A percentile compares a stretch with the other conserved stretches of the same genome.
These are phyloP conservation scores for Campaea margaritaria DNA, from an alignment of 2,888 invertebrate species.

Conservation along the genomic window DNA sequence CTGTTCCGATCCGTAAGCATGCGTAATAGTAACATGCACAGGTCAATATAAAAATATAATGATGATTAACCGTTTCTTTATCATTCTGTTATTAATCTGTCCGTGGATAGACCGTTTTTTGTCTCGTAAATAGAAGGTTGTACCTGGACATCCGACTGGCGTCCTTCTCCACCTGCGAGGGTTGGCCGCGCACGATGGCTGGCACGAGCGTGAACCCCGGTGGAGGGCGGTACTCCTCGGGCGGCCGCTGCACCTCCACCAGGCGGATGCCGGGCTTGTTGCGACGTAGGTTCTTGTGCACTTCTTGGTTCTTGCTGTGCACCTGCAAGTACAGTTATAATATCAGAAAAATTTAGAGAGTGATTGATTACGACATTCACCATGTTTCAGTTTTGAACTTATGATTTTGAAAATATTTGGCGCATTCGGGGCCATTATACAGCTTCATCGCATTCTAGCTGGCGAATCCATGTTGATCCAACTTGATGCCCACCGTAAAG, in stretches of 20 bases:
- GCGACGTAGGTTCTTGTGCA: slow-evolving; percentile 87
- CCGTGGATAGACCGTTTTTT: not conserved
- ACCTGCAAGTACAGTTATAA: slow-evolving; percentile 71
- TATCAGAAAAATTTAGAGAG: no score
- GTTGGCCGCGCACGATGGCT: slow-evolving; percentile 75
- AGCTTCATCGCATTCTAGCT: no score
- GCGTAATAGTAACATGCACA: slow-evolving; percentile 7
- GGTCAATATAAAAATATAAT: no score
- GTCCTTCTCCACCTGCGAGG: slow-evolving; percentile 68
- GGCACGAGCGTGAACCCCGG: slow-evolving; percentile 87
- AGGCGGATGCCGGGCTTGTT: slow-evolving; percentile 86
- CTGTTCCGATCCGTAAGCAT: slow-evolving; percentile 51
- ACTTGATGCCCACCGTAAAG: no score
- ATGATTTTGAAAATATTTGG: no score
- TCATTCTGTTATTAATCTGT: no score
- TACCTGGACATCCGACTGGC: slow-evolving; percentile 78
- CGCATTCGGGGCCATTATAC: no score
- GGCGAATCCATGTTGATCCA: no score
- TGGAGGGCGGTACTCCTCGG: slow-evolving; percentile 85
- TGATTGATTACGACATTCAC: no score
- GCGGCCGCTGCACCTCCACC: slow-evolving; percentile 82
- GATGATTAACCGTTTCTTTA: no score
- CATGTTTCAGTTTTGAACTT: no score
- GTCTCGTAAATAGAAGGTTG: not conserved
- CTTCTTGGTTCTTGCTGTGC: slow-evolving; percentile 88